Percentiles rank a stretch among this genome's conserved stretches.
Conservation (phyloP, 2,888 invertebrate species). For the Cantharis rufa region DNA sequence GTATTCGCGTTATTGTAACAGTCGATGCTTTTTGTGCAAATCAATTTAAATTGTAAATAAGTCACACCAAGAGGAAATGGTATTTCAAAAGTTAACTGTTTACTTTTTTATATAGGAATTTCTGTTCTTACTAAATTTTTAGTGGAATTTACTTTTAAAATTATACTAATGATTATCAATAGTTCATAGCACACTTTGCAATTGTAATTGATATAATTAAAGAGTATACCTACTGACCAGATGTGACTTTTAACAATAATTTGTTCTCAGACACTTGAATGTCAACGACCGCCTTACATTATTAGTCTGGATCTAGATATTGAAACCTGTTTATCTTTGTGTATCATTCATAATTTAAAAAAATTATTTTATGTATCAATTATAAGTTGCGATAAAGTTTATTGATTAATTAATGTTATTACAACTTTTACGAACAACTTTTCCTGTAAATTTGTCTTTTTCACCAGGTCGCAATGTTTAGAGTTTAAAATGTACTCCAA, state of each 20-base stretch:
- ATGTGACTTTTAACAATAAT: not conserved
- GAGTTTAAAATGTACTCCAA: not conserved
- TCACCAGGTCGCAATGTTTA: not conserved
- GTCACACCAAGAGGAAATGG: not conserved
- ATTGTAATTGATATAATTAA: not conserved
- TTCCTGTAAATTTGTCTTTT: not conserved
- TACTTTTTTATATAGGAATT: not conserved
- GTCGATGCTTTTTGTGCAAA: not conserved
- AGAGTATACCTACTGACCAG: not conserved
- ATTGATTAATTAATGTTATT: not conserved
- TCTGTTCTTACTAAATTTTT: not conserved
- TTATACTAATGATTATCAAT: too few species aligned
- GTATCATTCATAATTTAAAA: not conserved
- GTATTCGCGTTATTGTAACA: not conserved
- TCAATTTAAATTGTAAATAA: not conserved
- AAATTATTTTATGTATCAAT: constrained; percentile 2
- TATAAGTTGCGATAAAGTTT: not conserved
- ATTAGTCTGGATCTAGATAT: constrained; percentile 17
- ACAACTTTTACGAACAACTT: not conserved
- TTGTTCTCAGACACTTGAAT: constrained; percentile 19
- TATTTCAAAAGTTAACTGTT: not conserved
- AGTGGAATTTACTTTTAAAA: too few species aligned
- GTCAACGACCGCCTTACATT: constrained; percentile 27
- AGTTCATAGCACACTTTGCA: not conserved
- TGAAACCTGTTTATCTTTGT: constrained; percentile 24